These are phyloP conservation scores for Hydrochoerus hydrochaeris DNA, from an alignment of 2,113 vertebrate genomes.

Conservation along the genomic window DNA sequence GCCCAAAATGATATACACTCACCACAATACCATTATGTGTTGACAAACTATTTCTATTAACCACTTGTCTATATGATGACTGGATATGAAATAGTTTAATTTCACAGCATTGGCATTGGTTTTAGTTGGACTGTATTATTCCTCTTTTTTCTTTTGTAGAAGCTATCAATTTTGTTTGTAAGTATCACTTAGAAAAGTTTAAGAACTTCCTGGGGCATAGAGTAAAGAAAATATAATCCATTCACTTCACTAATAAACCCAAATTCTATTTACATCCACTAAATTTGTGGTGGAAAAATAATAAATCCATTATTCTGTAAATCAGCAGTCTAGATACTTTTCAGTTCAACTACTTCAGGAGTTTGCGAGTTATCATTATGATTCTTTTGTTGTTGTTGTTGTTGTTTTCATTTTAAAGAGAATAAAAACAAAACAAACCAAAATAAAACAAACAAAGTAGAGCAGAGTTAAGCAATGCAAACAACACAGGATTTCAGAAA, in stretches of 20 bases:
- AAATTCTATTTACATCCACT: neutral
- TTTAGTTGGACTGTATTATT: neutral
- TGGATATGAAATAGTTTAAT: neutral
- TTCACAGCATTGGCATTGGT: neutral
- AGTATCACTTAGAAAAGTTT: neutral
- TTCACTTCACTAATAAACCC: neutral
- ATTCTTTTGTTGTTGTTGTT: no score
- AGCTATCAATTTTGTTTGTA: neutral
- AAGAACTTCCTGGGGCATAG: neutral
- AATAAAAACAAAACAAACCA: neutral
- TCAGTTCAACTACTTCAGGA: neutral
- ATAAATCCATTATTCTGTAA: neutral
- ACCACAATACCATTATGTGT: neutral
- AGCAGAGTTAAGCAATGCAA: no score
- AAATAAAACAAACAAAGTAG: neutral
- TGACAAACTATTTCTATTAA: neutral
- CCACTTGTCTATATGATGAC: neutral
- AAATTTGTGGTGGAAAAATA: neutral
- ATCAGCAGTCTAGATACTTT: neutral
- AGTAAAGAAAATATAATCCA: neutral
- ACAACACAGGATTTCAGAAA: no score
- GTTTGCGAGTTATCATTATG: neutral
- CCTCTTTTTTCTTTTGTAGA: neutral
- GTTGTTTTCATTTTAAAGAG: neutral
- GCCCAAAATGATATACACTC: neutral